A percentile compares a stretch with the other conserved stretches of the same genome.
Conservation (phyloP, 2,113 vertebrate genomes). For the Rhegmatorhina hoffmannsi region DNA sequence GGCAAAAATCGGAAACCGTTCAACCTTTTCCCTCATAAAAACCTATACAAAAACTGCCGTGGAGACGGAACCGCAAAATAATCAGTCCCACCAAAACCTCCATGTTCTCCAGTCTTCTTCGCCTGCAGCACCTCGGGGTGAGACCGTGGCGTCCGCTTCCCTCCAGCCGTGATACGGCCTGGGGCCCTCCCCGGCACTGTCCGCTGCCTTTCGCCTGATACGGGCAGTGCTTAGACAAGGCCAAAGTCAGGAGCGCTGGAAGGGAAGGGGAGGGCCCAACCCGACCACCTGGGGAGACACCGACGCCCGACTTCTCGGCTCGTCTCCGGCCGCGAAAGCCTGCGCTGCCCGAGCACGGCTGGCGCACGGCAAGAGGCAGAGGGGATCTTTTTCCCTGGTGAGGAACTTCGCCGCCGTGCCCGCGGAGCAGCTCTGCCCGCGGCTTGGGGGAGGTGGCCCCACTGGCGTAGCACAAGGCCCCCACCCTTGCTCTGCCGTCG, state of each 20-base stretch:
- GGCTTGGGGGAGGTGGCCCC: not conserved
- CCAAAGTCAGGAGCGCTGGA: conserved; percentile 56
- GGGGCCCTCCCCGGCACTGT: not conserved
- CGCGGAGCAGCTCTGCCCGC: not conserved
- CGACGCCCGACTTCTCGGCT: not conserved
- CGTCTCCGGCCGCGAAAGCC: not conserved
- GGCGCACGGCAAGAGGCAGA: not conserved
- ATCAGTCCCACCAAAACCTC: not conserved
- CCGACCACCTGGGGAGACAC: not conserved
- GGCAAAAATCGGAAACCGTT: not conserved
- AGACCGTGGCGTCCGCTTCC: no score
- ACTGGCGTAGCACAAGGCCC: accelerated
- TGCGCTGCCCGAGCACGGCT: not conserved
- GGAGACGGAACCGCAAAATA: not conserved
- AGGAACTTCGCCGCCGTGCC: not conserved
- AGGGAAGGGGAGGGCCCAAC: not conserved
- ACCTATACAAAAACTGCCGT: not conserved
- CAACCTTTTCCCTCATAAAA: not conserved
- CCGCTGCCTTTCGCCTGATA: not conserved
- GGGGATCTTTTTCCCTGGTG: not conserved
- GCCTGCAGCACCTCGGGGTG: not conserved
- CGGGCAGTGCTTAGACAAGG: conserved; percentile 40
- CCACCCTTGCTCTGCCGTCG: not conserved
- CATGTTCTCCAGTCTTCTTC: not conserved
- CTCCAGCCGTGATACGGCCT: not conserved